Percentiles rank a stretch among this genome's conserved stretches.
These are phyloP conservation scores for Romanogobio albipinnatus DNA, from an alignment of 2,113 vertebrate species.

Conservation along the genomic window DNA sequence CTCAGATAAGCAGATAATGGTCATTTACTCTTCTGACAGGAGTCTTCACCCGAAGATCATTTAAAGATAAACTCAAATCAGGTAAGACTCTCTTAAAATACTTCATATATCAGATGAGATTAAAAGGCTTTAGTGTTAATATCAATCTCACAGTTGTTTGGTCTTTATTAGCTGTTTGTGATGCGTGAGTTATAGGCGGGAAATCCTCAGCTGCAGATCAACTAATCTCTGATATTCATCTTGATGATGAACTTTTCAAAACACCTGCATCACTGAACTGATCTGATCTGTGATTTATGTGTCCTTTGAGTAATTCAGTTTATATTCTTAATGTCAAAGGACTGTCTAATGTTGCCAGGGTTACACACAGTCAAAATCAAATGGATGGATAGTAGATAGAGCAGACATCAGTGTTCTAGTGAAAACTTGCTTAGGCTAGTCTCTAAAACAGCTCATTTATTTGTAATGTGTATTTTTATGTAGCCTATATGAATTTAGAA, in stretches of 20 bases:
- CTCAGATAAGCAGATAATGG: background rate
- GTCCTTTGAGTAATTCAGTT: background rate
- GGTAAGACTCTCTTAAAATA: background rate
- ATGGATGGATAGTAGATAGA: background rate
- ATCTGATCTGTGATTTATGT: background rate
- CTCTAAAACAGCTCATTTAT: too few species aligned
- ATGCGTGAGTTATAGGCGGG: too few species aligned
- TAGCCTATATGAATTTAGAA: too few species aligned
- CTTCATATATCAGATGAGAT: background rate
- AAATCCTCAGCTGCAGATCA: background rate
- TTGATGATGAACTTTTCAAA: background rate
- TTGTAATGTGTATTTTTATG: too few species aligned
- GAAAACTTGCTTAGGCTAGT: background rate
- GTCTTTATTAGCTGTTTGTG: background rate
- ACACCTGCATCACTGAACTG: background rate
- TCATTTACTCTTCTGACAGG: background rate
- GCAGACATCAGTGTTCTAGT: background rate
- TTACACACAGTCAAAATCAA: background rate
- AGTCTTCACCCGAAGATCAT: background rate
- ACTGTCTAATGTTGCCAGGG: background rate
- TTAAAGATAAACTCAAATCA: background rate
- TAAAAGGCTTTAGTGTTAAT: background rate
- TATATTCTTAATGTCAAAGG: background rate
- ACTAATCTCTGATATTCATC: background rate
- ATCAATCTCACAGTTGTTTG: background rate